Conservation (phyloP, 92 coral and sea anemone genomes). For the Nematostella vectensis region DNA sequence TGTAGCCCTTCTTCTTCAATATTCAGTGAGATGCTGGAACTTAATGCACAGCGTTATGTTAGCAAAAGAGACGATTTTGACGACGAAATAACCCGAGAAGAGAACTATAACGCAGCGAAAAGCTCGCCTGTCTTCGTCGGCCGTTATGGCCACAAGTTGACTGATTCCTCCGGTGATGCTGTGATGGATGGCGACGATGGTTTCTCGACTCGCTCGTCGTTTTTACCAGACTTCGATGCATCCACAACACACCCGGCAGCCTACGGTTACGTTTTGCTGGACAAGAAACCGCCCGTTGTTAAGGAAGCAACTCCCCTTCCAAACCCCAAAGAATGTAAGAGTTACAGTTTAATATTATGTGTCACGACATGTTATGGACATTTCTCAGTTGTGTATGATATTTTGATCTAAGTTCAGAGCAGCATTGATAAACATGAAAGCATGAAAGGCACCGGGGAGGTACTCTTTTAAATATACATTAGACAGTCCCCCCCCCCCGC, state of each 20-base stretch:
- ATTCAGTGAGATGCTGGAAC: constrained; percentile 77
- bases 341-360: neutral
- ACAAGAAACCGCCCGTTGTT: constrained; percentile 64
- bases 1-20: constrained; percentile 83
- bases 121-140: constrained; percentile 91
- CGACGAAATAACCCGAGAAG: constrained; percentile 29
- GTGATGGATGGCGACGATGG: constrained; percentile 49
- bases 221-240: constrained; percentile 73
- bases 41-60: constrained; percentile 44
- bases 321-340: constrained; percentile 74
- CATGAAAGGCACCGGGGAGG: no score
- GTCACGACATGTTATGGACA: neutral
- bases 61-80: constrained; percentile 53
- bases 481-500: no score
- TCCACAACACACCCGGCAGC: constrained; percentile 77
- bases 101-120: constrained; percentile 70
- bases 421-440: no score
- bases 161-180: constrained; percentile 54
- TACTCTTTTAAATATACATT: no score
- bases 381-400: no score
- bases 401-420: no score
- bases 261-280: constrained; percentile 78
- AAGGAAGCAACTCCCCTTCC: constrained; percentile 61
- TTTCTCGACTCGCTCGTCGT: constrained; percentile 53
- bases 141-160: constrained; percentile 70